Evolutionary conservation across 2,888 invertebrate species (phyloP).

Genomic region (Mellilla xanthometata): DNA sequence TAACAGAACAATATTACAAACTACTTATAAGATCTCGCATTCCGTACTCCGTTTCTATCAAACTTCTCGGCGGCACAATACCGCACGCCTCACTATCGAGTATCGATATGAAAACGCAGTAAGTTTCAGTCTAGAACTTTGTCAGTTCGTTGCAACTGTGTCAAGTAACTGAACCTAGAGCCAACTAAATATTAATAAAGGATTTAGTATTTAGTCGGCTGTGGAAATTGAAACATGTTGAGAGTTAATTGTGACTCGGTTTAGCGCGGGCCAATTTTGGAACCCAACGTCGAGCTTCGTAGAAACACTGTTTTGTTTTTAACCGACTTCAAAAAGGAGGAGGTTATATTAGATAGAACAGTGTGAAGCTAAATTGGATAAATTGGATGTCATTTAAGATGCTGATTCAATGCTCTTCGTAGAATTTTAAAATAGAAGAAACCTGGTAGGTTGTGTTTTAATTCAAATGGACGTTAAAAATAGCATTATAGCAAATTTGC

Average conservation of each 20-base stretch:
- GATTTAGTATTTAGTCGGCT: slow-evolving; percentile 55
- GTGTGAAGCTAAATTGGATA: slow-evolving; percentile 4
- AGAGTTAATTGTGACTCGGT: slow-evolving; percentile 66
- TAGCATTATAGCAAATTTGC: too few relatives aligned
- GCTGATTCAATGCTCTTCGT: too few relatives aligned
- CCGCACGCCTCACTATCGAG: slow-evolving; percentile 8
- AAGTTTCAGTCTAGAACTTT: slow-evolving; percentile 28
- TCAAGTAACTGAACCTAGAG: slow-evolving; percentile 38
- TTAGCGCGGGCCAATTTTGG: slow-evolving; percentile 44
- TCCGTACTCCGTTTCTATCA: slow-evolving; percentile 20
- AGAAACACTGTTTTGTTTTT: slow-evolving; percentile 11
- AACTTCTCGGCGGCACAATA: slow-evolving; percentile 21
- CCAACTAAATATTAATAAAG: slow-evolving; percentile 59
- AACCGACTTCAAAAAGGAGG: too few relatives aligned
- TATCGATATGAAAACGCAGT: slow-evolving; percentile 30
- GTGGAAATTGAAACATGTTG: slow-evolving; percentile 75
- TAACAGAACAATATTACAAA: too few relatives aligned
- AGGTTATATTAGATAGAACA: slow-evolving; percentile 23
- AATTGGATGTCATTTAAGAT: too few relatives aligned
- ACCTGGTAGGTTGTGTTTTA: too few relatives aligned
- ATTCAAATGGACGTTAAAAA: too few relatives aligned
- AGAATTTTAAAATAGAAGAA: too few relatives aligned
- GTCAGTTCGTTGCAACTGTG: slow-evolving; percentile 37
- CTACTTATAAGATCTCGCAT: slow-evolving; percentile 4
- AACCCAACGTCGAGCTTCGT: slow-evolving; percentile 33